Conservation (phyloP, 2,888 invertebrate species). For the Catocala fraxini region DNA sequence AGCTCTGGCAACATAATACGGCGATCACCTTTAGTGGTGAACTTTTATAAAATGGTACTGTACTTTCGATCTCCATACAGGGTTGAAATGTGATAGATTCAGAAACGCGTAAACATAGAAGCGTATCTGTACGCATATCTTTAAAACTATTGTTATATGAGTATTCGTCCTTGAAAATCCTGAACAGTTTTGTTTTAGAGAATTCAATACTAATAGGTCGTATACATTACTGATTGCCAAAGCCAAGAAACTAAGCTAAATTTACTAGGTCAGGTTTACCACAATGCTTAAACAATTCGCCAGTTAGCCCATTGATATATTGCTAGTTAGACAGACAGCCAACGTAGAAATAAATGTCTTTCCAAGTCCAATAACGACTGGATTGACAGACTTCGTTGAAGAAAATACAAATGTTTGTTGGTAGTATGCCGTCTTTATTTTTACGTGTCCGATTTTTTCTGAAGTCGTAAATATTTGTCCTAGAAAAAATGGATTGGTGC, state of each 20-base stretch:
- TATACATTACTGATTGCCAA: too few relatives aligned
- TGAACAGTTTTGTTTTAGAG: too few relatives aligned
- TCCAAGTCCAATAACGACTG: constrained; percentile 9
- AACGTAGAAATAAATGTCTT: constrained; percentile 17
- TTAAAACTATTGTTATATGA: too few relatives aligned
- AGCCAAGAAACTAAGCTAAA: constrained; percentile 1
- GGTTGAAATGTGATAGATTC: too few relatives aligned
- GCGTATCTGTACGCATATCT: too few relatives aligned
- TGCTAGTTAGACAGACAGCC: constrained; percentile 6
- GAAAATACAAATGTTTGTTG: constrained; percentile 9
- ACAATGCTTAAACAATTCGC: not conserved
- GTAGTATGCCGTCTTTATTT: constrained; percentile 6
- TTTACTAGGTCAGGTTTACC: constrained; percentile 1
- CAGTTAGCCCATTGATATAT: constrained; percentile 9
- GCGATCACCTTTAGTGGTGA: too few relatives aligned
- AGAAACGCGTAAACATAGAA: too few relatives aligned
- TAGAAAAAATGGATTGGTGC: not conserved
- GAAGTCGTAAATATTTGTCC: constrained; percentile 3
- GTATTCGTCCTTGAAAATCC: too few relatives aligned
- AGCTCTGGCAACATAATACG: too few relatives aligned
- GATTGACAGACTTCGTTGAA: constrained; percentile 9
- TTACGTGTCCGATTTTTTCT: constrained; percentile 11
- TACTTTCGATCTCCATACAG: too few relatives aligned
- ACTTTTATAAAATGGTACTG: too few relatives aligned
- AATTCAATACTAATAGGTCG: too few relatives aligned